Evolutionary conservation across 2,888 invertebrate genomes (phyloP), one percentile per base, ranked within the genome.

Genomic region (Drosophila lutescens): DNA sequence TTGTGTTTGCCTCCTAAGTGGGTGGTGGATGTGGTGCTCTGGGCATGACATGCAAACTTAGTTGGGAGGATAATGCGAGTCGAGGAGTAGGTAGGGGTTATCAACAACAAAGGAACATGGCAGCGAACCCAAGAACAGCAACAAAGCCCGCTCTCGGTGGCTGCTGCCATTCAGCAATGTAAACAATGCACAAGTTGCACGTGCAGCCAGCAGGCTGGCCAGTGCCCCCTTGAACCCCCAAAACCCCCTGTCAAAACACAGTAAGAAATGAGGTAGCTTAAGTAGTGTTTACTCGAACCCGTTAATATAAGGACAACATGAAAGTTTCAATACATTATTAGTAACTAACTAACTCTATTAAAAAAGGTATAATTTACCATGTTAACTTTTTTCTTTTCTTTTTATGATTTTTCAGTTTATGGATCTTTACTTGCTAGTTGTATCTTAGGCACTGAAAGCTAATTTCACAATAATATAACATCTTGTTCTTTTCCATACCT

Each of bases 131-230:
- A 56, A 47, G 34, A 57, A 57, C 66, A 43, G 34, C 50, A 74
- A 70, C 53, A 38, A 66, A 54, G 50, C 32, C 38, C 56, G 41
- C 59, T 72, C 26, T 68, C 58, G 50, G 43, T 32, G 44, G 60
- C 61, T 58, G 65, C 66, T 74, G 75, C 67, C 70, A 68, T 56
- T 51, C 59, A 56, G 50, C 56, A 49, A 78, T 88, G 83, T 83
- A 84, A 84, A 84, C 84, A 84, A 86, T 78, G 80, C 84, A 77
- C 72, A 88, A 80, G 58, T 86, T 83, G 77, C 86, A 84, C 88
- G 84, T 84, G 88, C 83, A 88, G 63, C 59, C 40, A 63, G 51
- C 60, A 54, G 62, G 30, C 59, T 57, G 43, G 40, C 51, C 68
- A 59, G 43, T 70, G 46, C 51, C 50, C 68, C 46, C 46, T 12